Base-by-base conservation (phyloP, 2,113 vertebrate species). In the Vombatus ursinus region DNA sequence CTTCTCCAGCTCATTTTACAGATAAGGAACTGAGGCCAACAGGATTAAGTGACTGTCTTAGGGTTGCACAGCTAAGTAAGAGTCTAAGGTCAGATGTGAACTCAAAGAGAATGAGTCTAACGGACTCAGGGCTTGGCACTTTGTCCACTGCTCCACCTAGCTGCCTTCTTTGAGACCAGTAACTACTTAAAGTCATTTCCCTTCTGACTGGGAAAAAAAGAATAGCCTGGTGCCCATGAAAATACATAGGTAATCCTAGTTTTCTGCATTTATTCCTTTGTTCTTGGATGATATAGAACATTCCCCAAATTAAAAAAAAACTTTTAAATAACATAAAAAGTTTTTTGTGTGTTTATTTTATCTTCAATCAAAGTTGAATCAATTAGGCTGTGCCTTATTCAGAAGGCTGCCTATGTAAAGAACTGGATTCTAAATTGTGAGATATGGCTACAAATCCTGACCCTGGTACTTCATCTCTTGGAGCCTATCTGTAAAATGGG, bases 311-410 rank as follows among this genome's bases (percentile, higher is more conserved):
- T 61, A 37, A 37, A 25, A 47, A 89, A 16, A 2, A 11, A 9
- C 48, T 90, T 90, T 90, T 48, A 90, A 90, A 28, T 50, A 90
- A 90, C 26, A 50, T 11, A 50, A 90, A 90, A 12, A 90, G 23
- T 3, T 11, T 11, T 50, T 10, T 90, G 9, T 61, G 10, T 31
- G 31, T 2, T 84, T 84, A 84, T 90, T 90, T 44, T 47, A 1
- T 90, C 50, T 96, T 94, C 5, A 96, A 95, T 26, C 91, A 90
- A 68, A 94, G 47, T 93, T 93, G 31, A 95, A 96, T 94, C 9
- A 61, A 51, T 26, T 90, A 92, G 44, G 11, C 68, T 91, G 0
- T 94, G 37, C 7, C 96, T 92, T 61, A 61, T 94, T 93, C 91
- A 97, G 28, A 11, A 31, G 14, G 57, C 61, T 84, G 37, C 16